These are phyloP conservation scores for Boloria euphrosyne DNA, from an alignment of 2,888 invertebrate genomes.

Conservation along the genomic window DNA sequence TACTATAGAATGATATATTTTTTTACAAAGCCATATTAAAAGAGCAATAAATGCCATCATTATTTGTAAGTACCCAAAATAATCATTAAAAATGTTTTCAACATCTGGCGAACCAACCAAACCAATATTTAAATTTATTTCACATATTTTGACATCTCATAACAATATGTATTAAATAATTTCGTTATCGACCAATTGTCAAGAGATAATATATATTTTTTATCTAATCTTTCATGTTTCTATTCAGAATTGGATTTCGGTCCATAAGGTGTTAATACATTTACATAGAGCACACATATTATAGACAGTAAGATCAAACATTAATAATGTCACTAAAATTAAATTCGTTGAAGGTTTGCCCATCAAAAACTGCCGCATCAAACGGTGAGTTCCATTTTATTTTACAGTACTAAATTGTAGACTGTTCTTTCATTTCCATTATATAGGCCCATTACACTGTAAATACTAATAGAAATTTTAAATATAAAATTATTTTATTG, in stretches of 20 bases:
- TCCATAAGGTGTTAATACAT: constrained; percentile 36
- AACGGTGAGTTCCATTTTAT: constrained; percentile 55
- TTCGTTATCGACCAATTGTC: constrained; percentile 40
- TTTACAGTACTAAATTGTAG: no score
- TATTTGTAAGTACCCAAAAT: no score
- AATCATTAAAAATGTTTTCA: no score
- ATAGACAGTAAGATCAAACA: constrained; percentile 51
- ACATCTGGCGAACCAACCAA: no score
- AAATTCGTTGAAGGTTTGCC: constrained; percentile 48
- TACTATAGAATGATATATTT: no score
- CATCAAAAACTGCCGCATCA: constrained; percentile 56
- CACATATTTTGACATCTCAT: neutral
- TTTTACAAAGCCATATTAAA: no score
- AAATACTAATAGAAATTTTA: no score
- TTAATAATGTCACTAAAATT: constrained; percentile 52
- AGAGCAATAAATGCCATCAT: no score
- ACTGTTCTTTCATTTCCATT: no score
- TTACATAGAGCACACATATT: constrained; percentile 38
- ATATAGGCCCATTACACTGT: no score
- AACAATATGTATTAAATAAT: constrained; percentile 32
- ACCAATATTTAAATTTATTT: no score
- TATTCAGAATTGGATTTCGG: constrained; percentile 53
- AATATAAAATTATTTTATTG: no score
- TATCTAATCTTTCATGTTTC: constrained; percentile 64
- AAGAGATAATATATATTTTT: constrained; percentile 50